A percentile compares a stretch with the other conserved stretches of the same genome.
Evolutionary conservation across 2,797 vertebrate species (phyloP).

Genomic region (Artibeus jamaicensis): DNA sequence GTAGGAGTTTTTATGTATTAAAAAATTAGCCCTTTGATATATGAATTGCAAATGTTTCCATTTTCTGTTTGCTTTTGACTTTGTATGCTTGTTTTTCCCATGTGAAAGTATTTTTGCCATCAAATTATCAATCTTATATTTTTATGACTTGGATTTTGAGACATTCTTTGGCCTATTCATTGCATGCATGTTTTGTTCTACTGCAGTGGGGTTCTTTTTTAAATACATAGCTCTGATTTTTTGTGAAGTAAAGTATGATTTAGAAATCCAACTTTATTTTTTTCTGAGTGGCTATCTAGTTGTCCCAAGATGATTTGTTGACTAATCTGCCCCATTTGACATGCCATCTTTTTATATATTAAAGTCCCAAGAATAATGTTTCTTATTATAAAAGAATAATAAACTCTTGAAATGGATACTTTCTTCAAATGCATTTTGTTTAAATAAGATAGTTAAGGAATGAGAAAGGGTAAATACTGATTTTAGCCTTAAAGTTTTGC

Average conservation of each 20-base stretch:
- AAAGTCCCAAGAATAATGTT: neutral
- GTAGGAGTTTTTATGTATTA: neutral
- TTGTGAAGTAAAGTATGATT: conserved; percentile 33
- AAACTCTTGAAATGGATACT: neutral
- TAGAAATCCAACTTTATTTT: neutral
- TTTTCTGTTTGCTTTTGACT: conserved; percentile 40
- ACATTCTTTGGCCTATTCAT: neutral
- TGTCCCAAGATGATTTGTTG: conserved; percentile 42
- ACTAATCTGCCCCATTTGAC: conserved; percentile 11
- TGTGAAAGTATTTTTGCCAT: conserved; percentile 7
- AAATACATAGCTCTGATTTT: neutral
- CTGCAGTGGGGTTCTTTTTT: neutral
- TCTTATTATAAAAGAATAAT: conserved; percentile 31
- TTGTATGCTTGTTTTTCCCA: neutral
- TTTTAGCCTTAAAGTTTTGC: conserved; percentile 28
- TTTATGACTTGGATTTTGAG: conserved; percentile 37
- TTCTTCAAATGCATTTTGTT: conserved; percentile 36
- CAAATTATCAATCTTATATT: neutral
- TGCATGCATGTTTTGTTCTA: neutral
- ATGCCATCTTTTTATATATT: neutral
- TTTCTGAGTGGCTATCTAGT: neutral
- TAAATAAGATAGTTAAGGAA: conserved; percentile 48
- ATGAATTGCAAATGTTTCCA: conserved; percentile 1
- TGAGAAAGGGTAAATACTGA: neutral
- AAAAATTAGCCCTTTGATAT: conserved; percentile 28